Percentiles rank a stretch among this genome's conserved stretches.
Evolutionary conservation across 2,113 vertebrate species (phyloP).

Genomic region (Gopherus flavomarginatus): DNA sequence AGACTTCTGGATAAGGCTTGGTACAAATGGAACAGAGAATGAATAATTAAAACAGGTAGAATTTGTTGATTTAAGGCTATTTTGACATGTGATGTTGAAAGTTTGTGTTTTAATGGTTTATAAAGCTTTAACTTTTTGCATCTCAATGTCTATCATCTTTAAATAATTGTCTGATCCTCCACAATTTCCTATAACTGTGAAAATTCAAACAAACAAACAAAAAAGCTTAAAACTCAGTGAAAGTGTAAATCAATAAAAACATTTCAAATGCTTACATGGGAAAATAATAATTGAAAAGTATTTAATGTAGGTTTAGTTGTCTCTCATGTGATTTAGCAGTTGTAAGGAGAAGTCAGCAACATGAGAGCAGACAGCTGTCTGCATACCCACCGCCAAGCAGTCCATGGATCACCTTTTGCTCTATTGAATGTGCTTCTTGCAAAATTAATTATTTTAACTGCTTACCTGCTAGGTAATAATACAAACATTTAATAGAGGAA

Average conservation of each 20-base stretch:
- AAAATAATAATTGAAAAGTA: neutral
- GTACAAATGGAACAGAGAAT: neutral
- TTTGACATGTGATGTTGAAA: neutral
- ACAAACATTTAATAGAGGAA: neutral
- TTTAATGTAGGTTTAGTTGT: neutral
- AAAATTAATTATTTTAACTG: neutral
- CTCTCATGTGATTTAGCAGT: fast-evolving
- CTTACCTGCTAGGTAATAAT: neutral
- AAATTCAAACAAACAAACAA: neutral
- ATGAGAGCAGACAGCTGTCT: neutral
- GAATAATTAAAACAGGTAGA: neutral
- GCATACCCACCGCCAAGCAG: neutral
- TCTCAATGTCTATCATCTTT: neutral
- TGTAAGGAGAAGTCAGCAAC: neutral
- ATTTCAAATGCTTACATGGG: neutral
- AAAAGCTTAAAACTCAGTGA: neutral
- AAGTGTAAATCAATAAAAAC: neutral
- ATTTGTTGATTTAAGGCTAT: neutral
- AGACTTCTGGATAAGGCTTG: neutral
- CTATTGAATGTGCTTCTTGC: neutral
- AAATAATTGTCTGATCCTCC: neutral
- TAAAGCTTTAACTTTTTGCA: neutral
- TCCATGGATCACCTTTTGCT: neutral
- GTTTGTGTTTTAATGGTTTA: neutral
- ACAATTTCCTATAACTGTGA: neutral